Evolutionary conservation across 2,888 invertebrate genomes (phyloP).

Genomic region (Ormia ochracea): DNA sequence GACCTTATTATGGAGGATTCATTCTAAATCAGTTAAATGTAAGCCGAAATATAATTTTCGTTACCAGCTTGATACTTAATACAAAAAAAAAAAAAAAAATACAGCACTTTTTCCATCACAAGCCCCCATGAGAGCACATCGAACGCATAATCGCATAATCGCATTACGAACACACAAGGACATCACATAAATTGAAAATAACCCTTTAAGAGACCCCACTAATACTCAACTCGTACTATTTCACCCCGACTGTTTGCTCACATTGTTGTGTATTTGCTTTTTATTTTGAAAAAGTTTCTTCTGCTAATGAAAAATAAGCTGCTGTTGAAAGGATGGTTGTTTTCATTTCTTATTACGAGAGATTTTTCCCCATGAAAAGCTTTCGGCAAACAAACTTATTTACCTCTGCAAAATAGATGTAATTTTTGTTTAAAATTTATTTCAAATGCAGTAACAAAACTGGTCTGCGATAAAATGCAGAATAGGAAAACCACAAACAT

Average conservation of each 20-base stretch:
- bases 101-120: too few species aligned
- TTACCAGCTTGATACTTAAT: too few species aligned
- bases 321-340: conserved; percentile 2
- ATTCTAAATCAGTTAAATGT: too few species aligned
- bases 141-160: too few species aligned
- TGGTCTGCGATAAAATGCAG: not conserved
- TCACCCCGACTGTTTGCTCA: not conserved
- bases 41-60: too few species aligned
- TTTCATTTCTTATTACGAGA: conserved; percentile 49
- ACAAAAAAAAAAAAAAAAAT: too few species aligned
- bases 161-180: not conserved
- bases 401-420: conserved; percentile 10
- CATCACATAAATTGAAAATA: not conserved
- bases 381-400: conserved; percentile 31
- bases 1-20: too few species aligned
- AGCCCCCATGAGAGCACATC: too few species aligned
- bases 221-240: not conserved
- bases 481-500: conserved; percentile 4
- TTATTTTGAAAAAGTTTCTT: not conserved
- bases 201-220: not conserved
- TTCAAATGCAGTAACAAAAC: not conserved
- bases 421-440: conserved; percentile 1
- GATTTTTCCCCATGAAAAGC: conserved; percentile 46
- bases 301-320: conserved; percentile 39
- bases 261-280: not conserved